Base-by-base conservation (phyloP, 92 coral and sea anemone species). In the Plumapathes pennacea region DNA sequence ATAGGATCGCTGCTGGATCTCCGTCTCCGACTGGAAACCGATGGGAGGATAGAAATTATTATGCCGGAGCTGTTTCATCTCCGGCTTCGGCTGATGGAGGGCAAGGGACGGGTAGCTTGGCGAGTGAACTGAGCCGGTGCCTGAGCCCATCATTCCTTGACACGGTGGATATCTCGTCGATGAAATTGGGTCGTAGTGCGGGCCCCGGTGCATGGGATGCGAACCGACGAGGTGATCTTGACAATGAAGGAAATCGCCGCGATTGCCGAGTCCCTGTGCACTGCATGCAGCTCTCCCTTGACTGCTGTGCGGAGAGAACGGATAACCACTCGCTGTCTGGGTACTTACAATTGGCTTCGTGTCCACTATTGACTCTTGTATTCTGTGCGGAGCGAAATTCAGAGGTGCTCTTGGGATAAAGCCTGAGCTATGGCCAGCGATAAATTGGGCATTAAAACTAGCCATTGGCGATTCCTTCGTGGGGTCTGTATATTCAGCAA, bases 41-140 rank as follows among this genome's bases (percentile, higher is more conserved):
- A 88, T 69, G 28, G 89, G 38, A 25, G 89, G 83, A 43, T 82
- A 88, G 50, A 68, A 66, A n/a, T n/a, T n/a, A 25, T 69, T 67
- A 38, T 85, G 77, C 24, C 64, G 78, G 12, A 69, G 65, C 0
- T 74, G 61, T 51, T 88, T 88, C 26, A 88, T 60, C 49, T 88
- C 96, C 58, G 96, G 83, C 56, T 80, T 82, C 13, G 88, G 61
- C 45, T 88, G 95, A 52, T 87, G 96, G 56, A 88, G 66, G 24
- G 95, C 57, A 22, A 88, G 59, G n/a, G n/a, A n/a, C n/a, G 86
- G 89, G 39, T 67, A 61, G 54, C 77, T 77, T 64, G 70, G 72
- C 20, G 96, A 48, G 17, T 71, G 67, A 27, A 60, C 60, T 39
- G 74, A 54, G n/a, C n/a, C n/a, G n/a, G n/a, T n/a, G n/a, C 54